Base-by-base conservation (phyloP, 2,797 vertebrate genomes). In the Acrossocheilus wenchowensis region DNA sequence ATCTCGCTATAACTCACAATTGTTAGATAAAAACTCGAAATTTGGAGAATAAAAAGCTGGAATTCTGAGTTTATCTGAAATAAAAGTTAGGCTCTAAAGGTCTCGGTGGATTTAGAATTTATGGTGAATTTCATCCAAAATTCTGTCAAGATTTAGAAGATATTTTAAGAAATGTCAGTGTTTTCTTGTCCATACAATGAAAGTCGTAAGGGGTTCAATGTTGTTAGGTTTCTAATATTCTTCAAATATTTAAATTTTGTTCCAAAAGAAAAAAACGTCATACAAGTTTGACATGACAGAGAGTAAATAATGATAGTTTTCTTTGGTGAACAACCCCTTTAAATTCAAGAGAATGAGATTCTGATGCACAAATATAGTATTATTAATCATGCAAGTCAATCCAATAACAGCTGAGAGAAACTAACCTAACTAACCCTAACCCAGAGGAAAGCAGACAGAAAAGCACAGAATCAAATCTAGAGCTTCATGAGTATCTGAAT, bases 341-440 rank as follows among this genome's bases (percentile, higher is more conserved):
- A 26, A 87, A 82, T 21, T 34, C 30, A 91, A 92, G 77, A 91
- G 79, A 52, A 43, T 45, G 81, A 66, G 88, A 90, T 91, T 89
- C 84, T 91, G 80, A 90, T 92, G 89, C 89, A 68, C 57, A 43
- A 41, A 80, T 66, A 64, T 3, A 21, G 1, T 14, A 60, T 78
- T 26, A 57, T 30, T 43, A 12, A 11, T 30, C 36, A 82, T 82
- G 68, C 9, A 9, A 26, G 26, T 30, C 5, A n/a, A 43, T 8
- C 81, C 1, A 21, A n/a, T 21, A 43, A 41, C 6, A 52, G 2
- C 12, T 14, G 6, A 54, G 15, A 41, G 19, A 74, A 74, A 60
- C 1, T 21, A 57, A 54, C n/a, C 30, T 30, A 30, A 30, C 30
- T 30, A 30, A 30, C 30, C 30, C 30, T 30, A 1, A 30, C 30